Base-by-base conservation (phyloP, 1,140 invertebrate genomes). In the Caenorhabditis inopinata region DNA sequence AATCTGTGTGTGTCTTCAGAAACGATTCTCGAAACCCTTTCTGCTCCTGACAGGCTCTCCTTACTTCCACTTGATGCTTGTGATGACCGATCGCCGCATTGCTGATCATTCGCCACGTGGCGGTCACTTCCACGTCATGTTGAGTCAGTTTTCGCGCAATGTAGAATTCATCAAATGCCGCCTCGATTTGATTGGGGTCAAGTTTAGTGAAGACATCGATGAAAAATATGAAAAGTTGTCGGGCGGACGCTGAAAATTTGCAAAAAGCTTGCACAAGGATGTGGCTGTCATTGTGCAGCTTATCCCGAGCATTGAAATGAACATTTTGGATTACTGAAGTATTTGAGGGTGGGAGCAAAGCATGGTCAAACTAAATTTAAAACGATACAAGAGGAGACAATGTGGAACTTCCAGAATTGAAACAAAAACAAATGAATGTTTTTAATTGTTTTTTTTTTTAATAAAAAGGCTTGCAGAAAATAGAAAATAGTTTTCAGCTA, bases 11-110 rank as follows among this genome's bases (percentile, higher is more conserved):
- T 1, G 58, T 68, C 11, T 68, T 68, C n/a, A 68, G 25, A 68
- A 68, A 68, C 3, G 58, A 68, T 12, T 68, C 58, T 42, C 58
- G 35, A n/a, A 68, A 68, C n/a, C 29, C 58, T 9, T 68, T 68
- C 58, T 68, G 58, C 23, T 68, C 58, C n/a, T 68, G 58, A 68
- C 58, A 68, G 3, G 58, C 25, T 16, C n/a, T 68, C n/a, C 38
- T 68, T 5, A 68, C 58, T 21, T 68, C 58, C 29, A 38, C 2
- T 9, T 21, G 58, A 38, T 68, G 58, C 32, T 68, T 32, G n/a
- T 68, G 29, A 68, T 68, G 58, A 18, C 32, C 11, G 6, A 68
- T 68, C 38, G 58, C 58, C 16, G n/a, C 58, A 9, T 68, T 35
- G n/a, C 32, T 68, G 9, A 68, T 38, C 32, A 68, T 68, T 38